Percentiles rank a stretch among this genome's conserved stretches.
Evolutionary conservation across 2,113 vertebrate genomes (phyloP).

Genomic region (Channa maculata): DNA sequence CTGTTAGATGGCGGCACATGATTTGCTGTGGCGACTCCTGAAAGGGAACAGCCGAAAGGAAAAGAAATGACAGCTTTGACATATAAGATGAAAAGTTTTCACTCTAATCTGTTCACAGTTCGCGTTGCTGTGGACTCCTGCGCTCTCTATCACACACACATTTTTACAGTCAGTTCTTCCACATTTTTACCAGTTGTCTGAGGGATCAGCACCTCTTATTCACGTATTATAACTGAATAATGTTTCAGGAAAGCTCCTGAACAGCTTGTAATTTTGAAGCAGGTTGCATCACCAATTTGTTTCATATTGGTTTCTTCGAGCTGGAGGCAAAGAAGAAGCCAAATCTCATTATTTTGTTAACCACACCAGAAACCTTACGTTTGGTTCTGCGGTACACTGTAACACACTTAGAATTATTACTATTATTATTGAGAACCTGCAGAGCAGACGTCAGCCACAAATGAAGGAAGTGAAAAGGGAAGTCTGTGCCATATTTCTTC

Average conservation of each 20-base stretch:
- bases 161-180: no score
- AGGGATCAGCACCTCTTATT: no score
- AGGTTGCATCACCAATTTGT: background rate
- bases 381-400: constrained; percentile 26
- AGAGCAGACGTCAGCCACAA: constrained; percentile 43
- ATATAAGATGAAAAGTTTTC: no score
- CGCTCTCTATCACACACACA: no score
- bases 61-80: no score
- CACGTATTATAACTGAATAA: no score
- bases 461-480: constrained; percentile 35
- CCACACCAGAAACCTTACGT: accelerated
- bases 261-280: constrained; percentile 42
- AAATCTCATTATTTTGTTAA: constrained; percentile 26
- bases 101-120: no score
- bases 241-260: constrained; percentile 11
- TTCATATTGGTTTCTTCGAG: accelerated
- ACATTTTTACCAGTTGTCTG: no score
- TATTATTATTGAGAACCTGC: constrained; percentile 12
- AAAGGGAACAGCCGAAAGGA: no score
- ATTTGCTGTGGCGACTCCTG: no score
- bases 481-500: background rate
- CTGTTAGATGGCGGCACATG: no score
- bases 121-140: no score
- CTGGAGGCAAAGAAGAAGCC: constrained; percentile 32
- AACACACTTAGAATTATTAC: background rate